These are phyloP conservation scores for Rotaria socialis DNA, from an alignment of 2,888 invertebrate genomes.

Conservation along the genomic window DNA sequence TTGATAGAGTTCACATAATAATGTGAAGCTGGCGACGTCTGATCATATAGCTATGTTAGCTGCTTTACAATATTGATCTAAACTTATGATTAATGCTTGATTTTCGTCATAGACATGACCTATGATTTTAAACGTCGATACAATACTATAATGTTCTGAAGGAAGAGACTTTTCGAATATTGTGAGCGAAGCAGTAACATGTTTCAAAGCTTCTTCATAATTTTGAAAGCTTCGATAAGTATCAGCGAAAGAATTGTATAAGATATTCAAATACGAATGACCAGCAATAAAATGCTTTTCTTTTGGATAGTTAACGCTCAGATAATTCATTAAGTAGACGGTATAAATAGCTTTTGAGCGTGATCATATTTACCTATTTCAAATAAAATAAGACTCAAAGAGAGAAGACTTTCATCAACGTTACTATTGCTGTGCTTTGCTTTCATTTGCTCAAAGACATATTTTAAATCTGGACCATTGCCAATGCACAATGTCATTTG, in stretches of 20 bases:
- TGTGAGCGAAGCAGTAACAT: neutral
- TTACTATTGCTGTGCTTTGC: no score
- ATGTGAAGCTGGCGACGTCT: neutral
- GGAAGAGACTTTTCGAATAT: neutral
- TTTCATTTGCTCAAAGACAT: no score
- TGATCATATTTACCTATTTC: neutral
- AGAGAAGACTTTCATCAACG: no score
- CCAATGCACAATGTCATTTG: no score
- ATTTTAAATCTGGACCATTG: no score
- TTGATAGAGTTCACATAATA: neutral
- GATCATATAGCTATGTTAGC: neutral
- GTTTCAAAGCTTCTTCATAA: neutral
- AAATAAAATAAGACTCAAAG: no score
- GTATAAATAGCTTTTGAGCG: neutral
- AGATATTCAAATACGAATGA: neutral
- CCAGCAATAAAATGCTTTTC: neutral
- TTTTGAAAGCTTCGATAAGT: neutral
- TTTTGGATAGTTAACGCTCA: neutral
- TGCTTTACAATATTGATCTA: neutral
- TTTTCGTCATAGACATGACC: neutral
- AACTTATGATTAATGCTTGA: neutral
- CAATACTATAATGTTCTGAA: neutral
- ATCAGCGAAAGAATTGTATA: neutral
- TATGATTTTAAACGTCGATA: neutral
- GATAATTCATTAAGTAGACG: neutral